Base-by-base conservation (phyloP, 2,113 vertebrate genomes). In the Rhipidura dahli region DNA sequence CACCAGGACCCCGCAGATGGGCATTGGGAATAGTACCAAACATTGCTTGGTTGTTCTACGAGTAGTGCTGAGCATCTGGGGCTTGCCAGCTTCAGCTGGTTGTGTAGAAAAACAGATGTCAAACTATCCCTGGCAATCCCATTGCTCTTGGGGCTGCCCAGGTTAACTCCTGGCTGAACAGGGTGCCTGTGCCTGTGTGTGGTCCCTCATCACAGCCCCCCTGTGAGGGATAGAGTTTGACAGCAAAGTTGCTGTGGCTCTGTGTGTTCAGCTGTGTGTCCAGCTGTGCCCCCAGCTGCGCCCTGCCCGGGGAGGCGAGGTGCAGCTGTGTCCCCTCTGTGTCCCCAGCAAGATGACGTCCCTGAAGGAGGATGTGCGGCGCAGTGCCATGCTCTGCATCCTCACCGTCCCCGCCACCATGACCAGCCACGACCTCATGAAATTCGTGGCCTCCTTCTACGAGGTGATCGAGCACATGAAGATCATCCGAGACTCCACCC, bases 391-490 rank as follows among this genome's bases (percentile, higher is more conserved):
- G 99, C 98, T 99, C 53, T 99, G 99, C 69, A 98, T 99, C 95
- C 99, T 99, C 83, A 99, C 99, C 0, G 99, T 99, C 40, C 99
- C 99, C 0, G 99, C 99, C 19, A 98, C 99, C 28, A 99, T 99
- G 99, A 99, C 99, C 93, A 99, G 99, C 89, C 99, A 99, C 3
- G 99, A 99, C 97, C 99, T 99, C 92, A 99, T 99, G 99, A 99
- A 99, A 98, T 99, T 99, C n/a, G 97, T 99, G 97, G 99, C 99
- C 24, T 99, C 99, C 3, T 99, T 99, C 96, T 99, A 99, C 22
- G 99, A 99, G 8, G 99, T 99, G 40, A 99, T 99, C 27, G 99
- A 99, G 97, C 99, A 99, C 96, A 99, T 99, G 99, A 99, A 99
- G 97, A 99, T 99, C 97, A 99, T 99, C 93, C 97, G 99, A 37